Evolutionary conservation across 2,113 vertebrate species (phyloP).

Genomic region (Heliornis fulica): DNA sequence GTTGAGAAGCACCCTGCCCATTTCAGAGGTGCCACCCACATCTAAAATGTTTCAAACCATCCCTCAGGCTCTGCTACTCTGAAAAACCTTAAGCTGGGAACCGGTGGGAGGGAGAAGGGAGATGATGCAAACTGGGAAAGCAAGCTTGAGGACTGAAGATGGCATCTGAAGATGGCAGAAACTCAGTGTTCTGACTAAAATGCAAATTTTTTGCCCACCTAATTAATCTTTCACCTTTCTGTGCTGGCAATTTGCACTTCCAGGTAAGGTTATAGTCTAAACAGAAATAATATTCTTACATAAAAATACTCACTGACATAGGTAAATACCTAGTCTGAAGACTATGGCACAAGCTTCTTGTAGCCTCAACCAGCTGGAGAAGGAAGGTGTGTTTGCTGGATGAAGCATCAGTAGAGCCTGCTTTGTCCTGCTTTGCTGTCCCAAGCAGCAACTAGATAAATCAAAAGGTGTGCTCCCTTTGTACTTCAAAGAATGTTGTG

Average conservation of each 20-base stretch:
- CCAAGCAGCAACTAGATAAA: not conserved
- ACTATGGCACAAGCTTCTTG: not conserved
- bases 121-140: not conserved
- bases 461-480: not conserved
- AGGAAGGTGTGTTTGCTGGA: not conserved
- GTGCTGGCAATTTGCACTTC: not conserved
- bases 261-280: not conserved
- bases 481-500: not conserved
- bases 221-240: not conserved
- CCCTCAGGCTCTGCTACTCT: not conserved
- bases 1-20: not conserved
- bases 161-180: not conserved
- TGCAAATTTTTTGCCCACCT: not conserved
- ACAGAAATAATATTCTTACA: not conserved
- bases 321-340: not conserved
- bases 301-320: not conserved
- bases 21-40: not conserved
- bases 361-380: not conserved
- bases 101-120: not conserved
- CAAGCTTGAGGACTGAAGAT: not conserved
- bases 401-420: not conserved
- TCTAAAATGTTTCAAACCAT: not conserved
- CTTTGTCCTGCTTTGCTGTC: not conserved
- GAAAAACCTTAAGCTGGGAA: not conserved
- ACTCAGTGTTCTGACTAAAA: not conserved